Base-by-base conservation (phyloP, 1,140 invertebrate species). In the Magallana angulata region DNA sequence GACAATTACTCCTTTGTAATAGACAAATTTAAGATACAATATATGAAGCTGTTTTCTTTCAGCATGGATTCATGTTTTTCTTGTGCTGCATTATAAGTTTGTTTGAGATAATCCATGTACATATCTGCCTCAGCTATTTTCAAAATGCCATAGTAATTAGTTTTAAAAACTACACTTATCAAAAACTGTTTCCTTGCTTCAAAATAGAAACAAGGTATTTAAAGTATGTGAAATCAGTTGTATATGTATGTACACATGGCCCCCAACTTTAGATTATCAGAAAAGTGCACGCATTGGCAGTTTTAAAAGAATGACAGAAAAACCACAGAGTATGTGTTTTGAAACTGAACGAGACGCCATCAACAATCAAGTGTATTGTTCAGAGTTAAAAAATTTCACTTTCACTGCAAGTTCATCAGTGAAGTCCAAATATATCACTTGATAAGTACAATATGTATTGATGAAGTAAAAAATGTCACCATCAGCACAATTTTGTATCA, bases 231-330 rank as follows among this genome's bases (percentile, higher is more conserved):
- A 62, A 62, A 62, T 62, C 60, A 62, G 60, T 62, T 62, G 12
- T 76, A 30, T 76, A 76, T 62, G n/a, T 76, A 30, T 76, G 36
- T 76, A 76, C 68, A 76, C 68, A 76, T 76, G 68, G 68, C 68
- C 68, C 68, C 30, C 18, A 76, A 76, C 68, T 30, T 76, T 76
- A 76, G 24, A 76, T 76, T 24, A 76, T 30, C 68, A 11, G 24
- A 48, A 71, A 76, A 76, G 24, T 76, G 68, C 68, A 76, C 12
- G 68, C 68, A 76, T 30, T 76, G 24, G 68, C 68, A 76, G 24
- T 30, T 76, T 30, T 76, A 12, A 30, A 30, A 76, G 18, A 71
- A 71, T 18, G 68, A 76, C 68, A 76, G 24, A 9, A 71, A 76
- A 36, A 18, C 68, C 24, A 76, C 68, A 76, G 1, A 30, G 36